Conservation (phyloP, 2,113 vertebrate species). For the Willisornis vidua region DNA sequence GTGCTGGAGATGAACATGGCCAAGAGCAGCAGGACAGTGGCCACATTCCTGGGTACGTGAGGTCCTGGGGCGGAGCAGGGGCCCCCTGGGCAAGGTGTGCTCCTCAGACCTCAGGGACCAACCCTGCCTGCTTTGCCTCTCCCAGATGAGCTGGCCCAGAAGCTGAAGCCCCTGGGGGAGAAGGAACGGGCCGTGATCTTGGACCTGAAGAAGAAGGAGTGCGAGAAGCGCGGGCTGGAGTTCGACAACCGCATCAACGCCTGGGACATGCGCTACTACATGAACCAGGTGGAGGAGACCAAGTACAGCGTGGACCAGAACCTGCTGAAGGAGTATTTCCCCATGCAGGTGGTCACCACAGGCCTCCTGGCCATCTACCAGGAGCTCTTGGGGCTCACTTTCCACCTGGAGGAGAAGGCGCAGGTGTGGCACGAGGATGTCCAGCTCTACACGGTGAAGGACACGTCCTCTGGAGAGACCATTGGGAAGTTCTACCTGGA, state of each 20-base stretch:
- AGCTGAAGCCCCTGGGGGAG: slow-evolving; percentile 89
- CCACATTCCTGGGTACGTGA: slow-evolving; percentile 85
- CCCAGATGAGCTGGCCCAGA: slow-evolving; percentile 87
- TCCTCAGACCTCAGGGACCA: not conserved
- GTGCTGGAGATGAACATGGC: slow-evolving; percentile 99
- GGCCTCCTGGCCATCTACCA: slow-evolving; percentile 96
- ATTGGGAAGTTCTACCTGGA: slow-evolving; percentile 97
- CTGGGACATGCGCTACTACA: slow-evolving; percentile 97
- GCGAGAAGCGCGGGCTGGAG: slow-evolving; percentile 76
- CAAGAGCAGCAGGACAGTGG: slow-evolving; percentile 84
- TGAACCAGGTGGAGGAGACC: slow-evolving; percentile 98
- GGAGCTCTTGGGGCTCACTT: slow-evolving; percentile 90
- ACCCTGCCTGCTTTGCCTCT: not conserved
- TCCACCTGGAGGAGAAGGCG: slow-evolving; percentile 81
- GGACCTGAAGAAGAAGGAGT: slow-evolving; percentile 90
- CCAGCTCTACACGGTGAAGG: slow-evolving; percentile 85
- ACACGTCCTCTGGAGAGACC: slow-evolving; percentile 71
- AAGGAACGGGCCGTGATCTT: slow-evolving; percentile 85
- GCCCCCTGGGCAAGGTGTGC: accelerated
- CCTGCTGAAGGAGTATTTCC: slow-evolving; percentile 95
- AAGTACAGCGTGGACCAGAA: slow-evolving; percentile 94
- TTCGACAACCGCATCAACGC: slow-evolving; percentile 85
- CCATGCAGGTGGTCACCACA: slow-evolving; percentile 92
- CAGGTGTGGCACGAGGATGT: slow-evolving; percentile 92
- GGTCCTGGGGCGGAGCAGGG: not conserved